Evolutionary conservation across 1,140 invertebrate species (phyloP), one percentile per base, ranked within the genome.

Genomic region (Bombus soroeensis): DNA sequence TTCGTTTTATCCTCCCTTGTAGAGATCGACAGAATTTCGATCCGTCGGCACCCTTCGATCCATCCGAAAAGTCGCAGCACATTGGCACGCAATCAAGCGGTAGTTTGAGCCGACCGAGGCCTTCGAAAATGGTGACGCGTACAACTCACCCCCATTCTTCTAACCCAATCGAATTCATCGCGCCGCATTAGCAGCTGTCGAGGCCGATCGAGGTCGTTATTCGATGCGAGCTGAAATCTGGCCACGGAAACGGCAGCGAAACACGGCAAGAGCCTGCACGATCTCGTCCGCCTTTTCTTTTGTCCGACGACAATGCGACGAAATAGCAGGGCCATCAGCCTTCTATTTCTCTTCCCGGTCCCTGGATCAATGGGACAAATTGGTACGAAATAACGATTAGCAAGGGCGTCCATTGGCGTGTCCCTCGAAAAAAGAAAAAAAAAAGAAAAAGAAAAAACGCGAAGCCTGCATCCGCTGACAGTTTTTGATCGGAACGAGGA

Each of bases 81-180:
- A 92, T 92, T 91, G 87, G 89, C 87, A 90, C 71, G 90, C 89
- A 91, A 92, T 92, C 91, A 88, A 86, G 78, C 88, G 86, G 43
- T 68, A 77, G 76, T 85, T 90, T 83, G 41, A 76, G 43, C 76
- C 64, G 59, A 47, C 43, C 59, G n/a, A 32, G 2, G 76, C 59
- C 68, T 47, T 75, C 43, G 62, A 43, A 37, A 34, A 64, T 71
- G 77, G 66, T 43, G 25, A 25, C 41, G 70, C 18, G n/a, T 6
- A 32, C 34, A 37, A 10, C 12, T 25, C 70, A n/a, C 70, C 70
- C 37, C 39, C 47, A 0, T 78, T 76, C 15, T 15, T 71, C 57
- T 37, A 53, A 22, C 47, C 34, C 79, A 34, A 74, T 76, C 53
- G 73, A 91, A 92, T 91, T 88, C 83, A 92, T 90, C 91, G 85